These are phyloP conservation scores for Elysia crispata DNA, from an alignment of 2,888 invertebrate genomes.

Conservation along the genomic window DNA sequence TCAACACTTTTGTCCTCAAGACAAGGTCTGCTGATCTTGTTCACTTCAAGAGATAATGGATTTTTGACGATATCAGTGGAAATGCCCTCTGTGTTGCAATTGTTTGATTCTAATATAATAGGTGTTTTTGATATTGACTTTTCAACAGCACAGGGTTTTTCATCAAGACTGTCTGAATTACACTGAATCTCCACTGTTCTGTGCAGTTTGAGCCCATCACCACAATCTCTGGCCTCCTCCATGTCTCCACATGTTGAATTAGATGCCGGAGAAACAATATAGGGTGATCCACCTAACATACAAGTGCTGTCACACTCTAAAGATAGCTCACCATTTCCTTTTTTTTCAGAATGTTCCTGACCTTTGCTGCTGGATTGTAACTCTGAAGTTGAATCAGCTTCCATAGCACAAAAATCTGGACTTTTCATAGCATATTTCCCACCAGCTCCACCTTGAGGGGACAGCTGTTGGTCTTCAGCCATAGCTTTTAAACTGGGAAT, in stretches of 20 bases:
- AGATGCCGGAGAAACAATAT: conserved; percentile 37
- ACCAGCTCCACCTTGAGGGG: background rate
- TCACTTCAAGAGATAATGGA: too few species aligned
- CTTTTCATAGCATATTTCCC: conserved; percentile 20
- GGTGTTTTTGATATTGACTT: too few species aligned
- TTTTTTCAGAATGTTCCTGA: background rate
- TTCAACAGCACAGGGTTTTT: too few species aligned
- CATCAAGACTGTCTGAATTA: too few species aligned
- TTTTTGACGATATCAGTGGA: too few species aligned
- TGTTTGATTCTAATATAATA: too few species aligned
- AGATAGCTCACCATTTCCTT: background rate
- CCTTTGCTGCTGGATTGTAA: background rate
- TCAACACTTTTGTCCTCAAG: too few species aligned
- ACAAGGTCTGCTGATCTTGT: too few species aligned
- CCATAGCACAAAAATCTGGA: conserved; percentile 46
- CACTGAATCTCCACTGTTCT: too few species aligned
- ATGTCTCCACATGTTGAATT: conserved; percentile 22
- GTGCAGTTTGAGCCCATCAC: background rate
- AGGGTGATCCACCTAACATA: conserved; percentile 40
- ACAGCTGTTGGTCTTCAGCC: background rate
- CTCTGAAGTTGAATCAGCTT: conserved; percentile 46
- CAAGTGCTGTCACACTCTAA: conserved; percentile 47
- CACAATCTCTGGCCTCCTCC: conserved; percentile 27
- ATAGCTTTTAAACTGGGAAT: conserved; percentile 34
- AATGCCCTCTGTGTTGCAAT: too few species aligned